Evolutionary conservation across 2,888 invertebrate genomes (phyloP).

Genomic region (Leptinotarsa haldemani): DNA sequence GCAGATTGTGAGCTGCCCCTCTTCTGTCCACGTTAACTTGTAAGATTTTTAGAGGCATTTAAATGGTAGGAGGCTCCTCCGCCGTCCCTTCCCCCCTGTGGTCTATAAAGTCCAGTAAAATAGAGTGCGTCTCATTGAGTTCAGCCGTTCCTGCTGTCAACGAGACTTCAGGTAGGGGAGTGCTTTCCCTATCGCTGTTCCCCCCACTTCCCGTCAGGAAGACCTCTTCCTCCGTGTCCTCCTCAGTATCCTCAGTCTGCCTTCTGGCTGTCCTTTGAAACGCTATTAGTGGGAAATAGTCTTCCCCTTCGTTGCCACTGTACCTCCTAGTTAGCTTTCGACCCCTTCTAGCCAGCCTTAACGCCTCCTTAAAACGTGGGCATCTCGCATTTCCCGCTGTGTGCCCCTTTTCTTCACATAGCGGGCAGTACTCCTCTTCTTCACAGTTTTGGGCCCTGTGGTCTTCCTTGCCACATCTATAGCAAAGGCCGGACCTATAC

Average conservation of each 20-base stretch:
- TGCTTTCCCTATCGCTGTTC: not conserved
- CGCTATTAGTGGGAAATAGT: not conserved
- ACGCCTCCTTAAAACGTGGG: constrained; percentile 28
- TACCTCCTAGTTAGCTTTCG: not conserved
- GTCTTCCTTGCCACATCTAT: not conserved
- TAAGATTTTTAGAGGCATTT: constrained; percentile 12
- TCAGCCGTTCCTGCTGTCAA: not conserved
- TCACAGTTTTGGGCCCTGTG: not conserved
- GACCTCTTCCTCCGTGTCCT: not conserved
- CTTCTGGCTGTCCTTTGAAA: not conserved
- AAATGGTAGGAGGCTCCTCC: not conserved
- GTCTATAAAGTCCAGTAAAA: not conserved
- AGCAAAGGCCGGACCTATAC: not conserved
- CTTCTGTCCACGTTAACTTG: constrained; percentile 24
- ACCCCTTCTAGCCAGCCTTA: not conserved
- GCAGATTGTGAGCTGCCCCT: not conserved
- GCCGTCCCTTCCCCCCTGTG: not conserved
- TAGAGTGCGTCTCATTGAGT: not conserved
- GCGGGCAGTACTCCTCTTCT: constrained; percentile 3
- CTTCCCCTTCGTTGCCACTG: not conserved
- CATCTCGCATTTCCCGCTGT: constrained; percentile 3
- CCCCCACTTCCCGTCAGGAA: not conserved
- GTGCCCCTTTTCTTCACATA: constrained; percentile 17
- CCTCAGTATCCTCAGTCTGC: not conserved
- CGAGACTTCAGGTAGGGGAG: not conserved